A percentile compares a stretch with the other conserved stretches of the same genome.
phyloP scores from a whole-genome alignment of 2,113 vertebrate species.

The Terrapene triunguis region DNA sequence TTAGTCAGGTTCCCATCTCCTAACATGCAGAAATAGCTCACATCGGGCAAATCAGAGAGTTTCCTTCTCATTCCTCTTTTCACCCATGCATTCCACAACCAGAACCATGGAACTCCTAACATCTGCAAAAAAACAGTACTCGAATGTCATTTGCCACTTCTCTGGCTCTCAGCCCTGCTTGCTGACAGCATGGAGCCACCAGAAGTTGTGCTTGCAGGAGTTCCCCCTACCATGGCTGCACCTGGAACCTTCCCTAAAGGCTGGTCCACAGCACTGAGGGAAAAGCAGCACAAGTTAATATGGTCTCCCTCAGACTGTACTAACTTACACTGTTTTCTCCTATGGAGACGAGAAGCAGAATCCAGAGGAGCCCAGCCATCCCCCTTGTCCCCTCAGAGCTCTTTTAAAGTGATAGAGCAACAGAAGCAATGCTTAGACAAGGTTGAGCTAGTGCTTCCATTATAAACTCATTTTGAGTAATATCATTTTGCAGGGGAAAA shows the following conservation, averaged over 20 bases:
- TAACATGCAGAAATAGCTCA: not conserved
- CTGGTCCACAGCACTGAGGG: not conserved
- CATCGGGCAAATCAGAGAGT: accelerated
- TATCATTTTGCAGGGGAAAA: not conserved
- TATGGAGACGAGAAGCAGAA: not conserved
- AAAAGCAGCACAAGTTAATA: not conserved
- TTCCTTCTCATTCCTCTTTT: not conserved
- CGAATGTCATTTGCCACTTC: not conserved
- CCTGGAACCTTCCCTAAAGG: accelerated
- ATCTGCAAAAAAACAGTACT: not conserved
- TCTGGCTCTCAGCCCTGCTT: not conserved
- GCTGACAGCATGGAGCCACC: not conserved
- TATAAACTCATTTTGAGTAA: not conserved
- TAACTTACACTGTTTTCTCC: not conserved
- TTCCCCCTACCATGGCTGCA: accelerated
- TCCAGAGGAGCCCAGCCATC: not conserved
- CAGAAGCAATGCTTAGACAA: accelerated
- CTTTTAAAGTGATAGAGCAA: accelerated
- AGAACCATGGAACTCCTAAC: not conserved
- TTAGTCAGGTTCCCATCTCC: not conserved
- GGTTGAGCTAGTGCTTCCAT: not conserved
- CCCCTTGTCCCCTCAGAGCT: not conserved
- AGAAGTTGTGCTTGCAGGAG: not conserved
- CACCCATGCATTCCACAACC: not conserved
- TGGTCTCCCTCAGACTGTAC: not conserved